Evolutionary conservation across 2,888 invertebrate genomes (phyloP).

Genomic region (Andrena trimmerana): DNA sequence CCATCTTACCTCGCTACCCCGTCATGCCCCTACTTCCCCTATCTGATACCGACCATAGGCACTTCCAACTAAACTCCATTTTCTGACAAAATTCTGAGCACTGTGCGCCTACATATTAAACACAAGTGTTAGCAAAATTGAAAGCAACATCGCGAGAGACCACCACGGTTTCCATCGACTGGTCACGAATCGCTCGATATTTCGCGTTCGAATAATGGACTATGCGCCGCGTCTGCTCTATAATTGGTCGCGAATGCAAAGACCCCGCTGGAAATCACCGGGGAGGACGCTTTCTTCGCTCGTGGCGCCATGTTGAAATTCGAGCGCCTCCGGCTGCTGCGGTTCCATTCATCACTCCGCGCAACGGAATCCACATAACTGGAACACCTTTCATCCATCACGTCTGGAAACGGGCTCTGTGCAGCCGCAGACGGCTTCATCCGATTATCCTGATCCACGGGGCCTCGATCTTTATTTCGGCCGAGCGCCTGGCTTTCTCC

Average conservation of each 20-base stretch:
- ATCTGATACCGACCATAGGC: too few relatives aligned
- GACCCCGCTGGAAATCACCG: conserved; percentile 32
- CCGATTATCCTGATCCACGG: conserved; percentile 62
- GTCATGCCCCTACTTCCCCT: too few relatives aligned
- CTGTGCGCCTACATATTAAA: too few relatives aligned
- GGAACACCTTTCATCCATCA: conserved; percentile 75
- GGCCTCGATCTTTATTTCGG: conserved; percentile 42
- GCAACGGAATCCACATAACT: conserved; percentile 72
- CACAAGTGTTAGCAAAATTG: too few relatives aligned
- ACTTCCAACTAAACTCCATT: too few relatives aligned
- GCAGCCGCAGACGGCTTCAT: conserved; percentile 64
- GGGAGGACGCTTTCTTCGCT: conserved; percentile 31
- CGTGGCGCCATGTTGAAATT: conserved; percentile 53
- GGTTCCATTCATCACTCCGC: conserved; percentile 71
- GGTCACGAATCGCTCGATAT: neutral
- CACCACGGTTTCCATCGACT: too few relatives aligned
- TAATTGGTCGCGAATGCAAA: neutral
- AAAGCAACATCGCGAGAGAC: too few relatives aligned
- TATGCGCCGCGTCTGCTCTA: neutral
- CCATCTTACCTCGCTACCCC: too few relatives aligned
- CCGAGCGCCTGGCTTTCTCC: neutral
- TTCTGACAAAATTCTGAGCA: too few relatives aligned
- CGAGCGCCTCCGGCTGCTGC: conserved; percentile 55
- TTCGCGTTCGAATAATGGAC: conserved; percentile 3
- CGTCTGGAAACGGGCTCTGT: conserved; percentile 37